Percentiles rank a stretch among this genome's conserved stretches.
Evolutionary conservation across 1,140 invertebrate species (phyloP).

Genomic region (Dendroctonus ponderosae): DNA sequence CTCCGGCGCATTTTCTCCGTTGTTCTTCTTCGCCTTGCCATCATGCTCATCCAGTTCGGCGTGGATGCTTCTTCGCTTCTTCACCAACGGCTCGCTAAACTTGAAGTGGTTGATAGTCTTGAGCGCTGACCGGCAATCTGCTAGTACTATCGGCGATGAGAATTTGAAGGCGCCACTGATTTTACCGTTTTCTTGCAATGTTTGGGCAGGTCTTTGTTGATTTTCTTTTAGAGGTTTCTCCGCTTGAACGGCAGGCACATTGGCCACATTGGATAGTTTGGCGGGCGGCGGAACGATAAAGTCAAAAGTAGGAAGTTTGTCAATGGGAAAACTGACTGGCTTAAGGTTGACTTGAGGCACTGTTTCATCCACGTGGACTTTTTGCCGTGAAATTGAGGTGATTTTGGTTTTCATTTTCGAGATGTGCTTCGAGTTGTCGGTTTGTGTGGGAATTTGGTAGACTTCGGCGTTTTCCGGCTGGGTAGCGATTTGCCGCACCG

Average conservation of each 20-base stretch:
- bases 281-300: slow-evolving; percentile 49
- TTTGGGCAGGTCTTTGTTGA: neutral
- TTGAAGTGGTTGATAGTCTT: slow-evolving; percentile 56
- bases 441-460: slow-evolving; percentile 46
- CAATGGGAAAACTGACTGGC: slow-evolving; percentile 60
- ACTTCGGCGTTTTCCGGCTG: slow-evolving; percentile 47
- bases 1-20: slow-evolving; percentile 13
- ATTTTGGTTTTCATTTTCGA: slow-evolving; percentile 54
- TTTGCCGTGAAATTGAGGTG: slow-evolving; percentile 43
- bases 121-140: slow-evolving; percentile 42
- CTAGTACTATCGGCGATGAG: slow-evolving; percentile 45
- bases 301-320: slow-evolving; percentile 62
- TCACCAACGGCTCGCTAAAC: slow-evolving; percentile 56
- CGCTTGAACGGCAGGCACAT: too few species aligned
- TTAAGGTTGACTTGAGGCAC: slow-evolving; percentile 59
- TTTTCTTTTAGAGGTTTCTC: neutral
- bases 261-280: too few species aligned
- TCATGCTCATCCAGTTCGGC: slow-evolving; percentile 32
- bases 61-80: slow-evolving; percentile 27
- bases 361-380: slow-evolving; percentile 50
- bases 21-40: slow-evolving; percentile 59
- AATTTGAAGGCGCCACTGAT: slow-evolving; percentile 37
- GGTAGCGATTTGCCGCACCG: slow-evolving; percentile 61
- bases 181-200: neutral
- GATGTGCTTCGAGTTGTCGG: slow-evolving; percentile 47